A percentile compares a stretch with the other conserved stretches of the same genome.
Evolutionary conservation across 2,797 vertebrate species (phyloP).

Genomic region (Momotus momota): DNA sequence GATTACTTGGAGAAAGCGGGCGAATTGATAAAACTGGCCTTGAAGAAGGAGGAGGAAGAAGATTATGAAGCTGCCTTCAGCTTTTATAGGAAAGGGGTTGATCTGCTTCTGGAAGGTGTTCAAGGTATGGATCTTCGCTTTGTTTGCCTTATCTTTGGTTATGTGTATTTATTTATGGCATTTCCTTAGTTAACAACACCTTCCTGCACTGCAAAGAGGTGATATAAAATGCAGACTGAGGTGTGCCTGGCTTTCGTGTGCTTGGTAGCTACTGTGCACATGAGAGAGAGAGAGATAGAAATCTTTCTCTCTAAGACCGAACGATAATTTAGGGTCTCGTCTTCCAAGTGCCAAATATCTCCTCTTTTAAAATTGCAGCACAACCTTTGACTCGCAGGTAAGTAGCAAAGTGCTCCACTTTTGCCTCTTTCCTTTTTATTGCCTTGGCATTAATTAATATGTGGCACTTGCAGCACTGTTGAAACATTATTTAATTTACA

Average conservation of each 20-base stretch:
- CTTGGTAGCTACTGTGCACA: neutral
- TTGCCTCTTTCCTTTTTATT: constrained; percentile 40
- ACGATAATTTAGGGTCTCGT: neutral
- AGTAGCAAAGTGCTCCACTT: constrained; percentile 40
- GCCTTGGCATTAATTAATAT: constrained; percentile 58
- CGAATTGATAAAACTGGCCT: constrained; percentile 90
- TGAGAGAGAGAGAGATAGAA: neutral
- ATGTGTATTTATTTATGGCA: neutral
- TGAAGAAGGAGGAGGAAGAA: constrained; percentile 91
- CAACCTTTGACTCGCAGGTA: constrained; percentile 41
- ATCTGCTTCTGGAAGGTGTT: constrained; percentile 93
- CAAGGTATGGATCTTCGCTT: constrained; percentile 84
- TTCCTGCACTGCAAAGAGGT: neutral
- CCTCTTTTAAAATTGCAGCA: neutral
- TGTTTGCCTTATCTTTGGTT: neutral
- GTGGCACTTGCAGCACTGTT: constrained; percentile 56
- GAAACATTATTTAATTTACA: constrained; percentile 71
- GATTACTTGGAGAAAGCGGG: constrained; percentile 93
- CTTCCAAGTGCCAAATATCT: neutral
- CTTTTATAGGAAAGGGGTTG: constrained; percentile 92
- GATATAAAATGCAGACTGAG: neutral
- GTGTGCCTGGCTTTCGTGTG: neutral
- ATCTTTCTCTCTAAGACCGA: neutral
- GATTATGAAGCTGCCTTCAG: constrained; percentile 91
- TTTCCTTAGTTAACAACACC: neutral